Evolutionary conservation across 2,113 vertebrate genomes (phyloP).

Genomic region (Crotalus horridus): DNA sequence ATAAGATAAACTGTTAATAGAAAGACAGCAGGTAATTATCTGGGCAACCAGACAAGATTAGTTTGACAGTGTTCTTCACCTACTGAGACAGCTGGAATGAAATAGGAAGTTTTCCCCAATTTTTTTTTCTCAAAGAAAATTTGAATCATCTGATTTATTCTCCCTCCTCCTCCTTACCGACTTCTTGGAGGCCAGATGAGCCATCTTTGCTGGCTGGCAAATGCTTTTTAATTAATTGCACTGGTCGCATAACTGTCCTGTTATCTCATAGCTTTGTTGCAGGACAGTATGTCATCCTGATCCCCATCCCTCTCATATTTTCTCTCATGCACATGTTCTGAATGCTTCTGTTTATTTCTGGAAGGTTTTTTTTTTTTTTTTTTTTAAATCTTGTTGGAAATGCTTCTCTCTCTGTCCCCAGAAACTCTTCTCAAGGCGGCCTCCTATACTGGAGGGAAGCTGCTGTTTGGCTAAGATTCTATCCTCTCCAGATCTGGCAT

Average conservation of each 20-base stretch:
- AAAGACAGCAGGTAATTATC: no score
- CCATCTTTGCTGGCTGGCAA: background rate
- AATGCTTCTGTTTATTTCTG: background rate
- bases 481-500: background rate
- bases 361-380: background rate
- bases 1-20: background rate
- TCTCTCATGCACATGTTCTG: background rate
- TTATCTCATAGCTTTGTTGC: background rate
- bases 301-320: background rate
- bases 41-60: background rate
- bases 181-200: background rate
- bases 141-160: background rate
- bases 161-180: no score
- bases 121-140: background rate
- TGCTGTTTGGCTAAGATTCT: background rate
- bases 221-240: background rate
- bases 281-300: background rate
- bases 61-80: background rate
- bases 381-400: background rate
- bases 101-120: background rate
- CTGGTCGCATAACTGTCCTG: background rate
- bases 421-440: background rate
- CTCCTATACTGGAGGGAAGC: no score
- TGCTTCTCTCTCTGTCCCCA: background rate
- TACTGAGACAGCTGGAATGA: background rate